Percentiles rank a stretch among this genome's conserved stretches.
Evolutionary conservation across 2,888 invertebrate genomes (phyloP).

Genomic region (Oligia strigilis): DNA sequence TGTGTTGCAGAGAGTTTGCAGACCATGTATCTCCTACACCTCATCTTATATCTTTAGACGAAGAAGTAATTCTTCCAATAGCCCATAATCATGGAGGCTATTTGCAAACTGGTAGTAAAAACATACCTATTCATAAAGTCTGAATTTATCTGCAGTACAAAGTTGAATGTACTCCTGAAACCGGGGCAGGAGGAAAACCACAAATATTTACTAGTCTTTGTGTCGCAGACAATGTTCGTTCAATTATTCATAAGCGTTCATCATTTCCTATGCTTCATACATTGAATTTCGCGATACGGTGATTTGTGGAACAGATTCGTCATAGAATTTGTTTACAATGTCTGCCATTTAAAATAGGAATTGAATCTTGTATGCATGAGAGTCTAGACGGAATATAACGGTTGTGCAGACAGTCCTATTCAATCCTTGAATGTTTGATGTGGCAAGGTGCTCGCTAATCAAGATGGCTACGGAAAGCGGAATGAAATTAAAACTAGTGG

Average conservation of each 20-base stretch:
- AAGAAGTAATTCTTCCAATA: background rate
- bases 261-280: slow-evolving; percentile 57
- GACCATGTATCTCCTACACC: background rate
- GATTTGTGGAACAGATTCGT: slow-evolving; percentile 44
- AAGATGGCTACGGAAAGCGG: background rate
- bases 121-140: slow-evolving; percentile 18
- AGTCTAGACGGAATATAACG: slow-evolving; percentile 13
- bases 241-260: slow-evolving; percentile 66
- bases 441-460: slow-evolving; percentile 1
- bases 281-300: slow-evolving; percentile 42
- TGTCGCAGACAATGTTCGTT: slow-evolving; percentile 60
- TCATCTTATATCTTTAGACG: background rate
- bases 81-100: background rate
- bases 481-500: slow-evolving; percentile 18
- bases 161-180: slow-evolving; percentile 61
- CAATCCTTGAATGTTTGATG: slow-evolving; percentile 4
- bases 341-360: slow-evolving; percentile 43
- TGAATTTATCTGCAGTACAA: slow-evolving; percentile 38
- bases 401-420: background rate
- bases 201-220: slow-evolving; percentile 63
- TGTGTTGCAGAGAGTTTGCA: too few species aligned
- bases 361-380: slow-evolving; percentile 15
- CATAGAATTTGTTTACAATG: slow-evolving; percentile 46
- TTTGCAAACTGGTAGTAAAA: background rate
- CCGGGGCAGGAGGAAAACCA: slow-evolving; percentile 66